Conservation (phyloP, 2,113 vertebrate genomes). For the Rhineura floridana region DNA sequence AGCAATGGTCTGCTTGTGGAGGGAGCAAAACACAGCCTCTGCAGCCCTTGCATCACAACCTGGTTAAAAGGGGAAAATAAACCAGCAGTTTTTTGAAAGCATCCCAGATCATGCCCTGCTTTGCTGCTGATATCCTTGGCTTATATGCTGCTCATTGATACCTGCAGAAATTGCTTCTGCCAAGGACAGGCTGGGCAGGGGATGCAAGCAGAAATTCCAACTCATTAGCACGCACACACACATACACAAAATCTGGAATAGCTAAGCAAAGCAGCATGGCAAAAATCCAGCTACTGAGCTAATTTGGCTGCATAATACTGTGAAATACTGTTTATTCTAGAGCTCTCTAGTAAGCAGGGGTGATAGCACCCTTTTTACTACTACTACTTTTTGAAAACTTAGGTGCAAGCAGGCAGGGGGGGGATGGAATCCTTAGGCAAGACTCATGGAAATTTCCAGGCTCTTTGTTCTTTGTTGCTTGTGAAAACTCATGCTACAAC, state of each 20-base stretch:
- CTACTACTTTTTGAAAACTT: background rate
- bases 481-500: too few species aligned
- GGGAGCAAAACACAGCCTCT: background rate
- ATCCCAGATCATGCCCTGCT: background rate
- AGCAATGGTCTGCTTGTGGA: background rate
- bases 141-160: background rate
- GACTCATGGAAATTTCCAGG: background rate
- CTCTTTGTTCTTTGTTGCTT: background rate
- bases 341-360: background rate
- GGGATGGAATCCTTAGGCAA: background rate
- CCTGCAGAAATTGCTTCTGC: background rate
- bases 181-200: background rate
- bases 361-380: background rate
- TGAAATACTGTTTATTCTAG: background rate
- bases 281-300: background rate
- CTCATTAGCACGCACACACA: too few species aligned
- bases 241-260: background rate
- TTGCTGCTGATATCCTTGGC: background rate
- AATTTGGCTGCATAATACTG: background rate
- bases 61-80: background rate
- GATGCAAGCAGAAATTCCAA: background rate
- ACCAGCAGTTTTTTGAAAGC: slow-evolving; percentile 4
- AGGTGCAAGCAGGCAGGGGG: background rate
- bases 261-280: background rate
- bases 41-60: background rate